phyloP scores from a whole-genome alignment of 2,888 invertebrate species.

The Agriopis aurantiaria region DNA sequence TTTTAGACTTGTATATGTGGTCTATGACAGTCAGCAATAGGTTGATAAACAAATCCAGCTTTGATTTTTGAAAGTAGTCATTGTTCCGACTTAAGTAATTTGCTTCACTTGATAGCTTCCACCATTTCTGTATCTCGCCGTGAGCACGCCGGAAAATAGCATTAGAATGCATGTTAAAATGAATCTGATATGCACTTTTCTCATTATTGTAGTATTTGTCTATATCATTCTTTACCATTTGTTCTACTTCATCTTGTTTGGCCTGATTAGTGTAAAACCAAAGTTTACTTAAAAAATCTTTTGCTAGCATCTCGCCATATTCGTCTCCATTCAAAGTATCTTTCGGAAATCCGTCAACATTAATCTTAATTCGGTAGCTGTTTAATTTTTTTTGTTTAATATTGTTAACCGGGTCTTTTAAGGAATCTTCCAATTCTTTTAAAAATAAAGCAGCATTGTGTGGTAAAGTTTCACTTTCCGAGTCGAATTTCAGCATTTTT shows the following conservation, averaged over 20 bases:
- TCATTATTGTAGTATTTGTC: constrained; percentile 49
- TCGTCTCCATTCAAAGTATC: constrained; percentile 49
- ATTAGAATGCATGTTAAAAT: constrained; percentile 56
- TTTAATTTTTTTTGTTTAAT: constrained; percentile 18
- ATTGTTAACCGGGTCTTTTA: background rate
- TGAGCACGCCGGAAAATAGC: constrained; percentile 59
- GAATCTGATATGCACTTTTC: constrained; percentile 45
- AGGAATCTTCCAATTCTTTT: constrained; percentile 19
- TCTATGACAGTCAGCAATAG: constrained; percentile 51
- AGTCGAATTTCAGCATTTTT: constrained; percentile 49
- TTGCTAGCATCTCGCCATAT: constrained; percentile 50
- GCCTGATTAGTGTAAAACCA: constrained; percentile 62
- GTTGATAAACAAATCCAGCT: constrained; percentile 51
- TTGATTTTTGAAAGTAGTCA: constrained; percentile 54
- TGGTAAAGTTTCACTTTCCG: constrained; percentile 33
- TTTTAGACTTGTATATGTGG: constrained; percentile 1
- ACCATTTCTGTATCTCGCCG: constrained; percentile 61
- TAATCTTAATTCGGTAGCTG: constrained; percentile 48
- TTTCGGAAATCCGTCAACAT: constrained; percentile 54
- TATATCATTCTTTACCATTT: constrained; percentile 54
- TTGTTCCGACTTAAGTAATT: constrained; percentile 51
- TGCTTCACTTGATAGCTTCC: constrained; percentile 52
- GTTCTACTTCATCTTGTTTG: constrained; percentile 55
- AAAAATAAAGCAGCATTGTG: constrained; percentile 50
- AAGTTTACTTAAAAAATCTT: constrained; percentile 53